phyloP scores from a whole-genome alignment of 2,797 vertebrate genomes.

The Spinibarbus caldwelli region DNA sequence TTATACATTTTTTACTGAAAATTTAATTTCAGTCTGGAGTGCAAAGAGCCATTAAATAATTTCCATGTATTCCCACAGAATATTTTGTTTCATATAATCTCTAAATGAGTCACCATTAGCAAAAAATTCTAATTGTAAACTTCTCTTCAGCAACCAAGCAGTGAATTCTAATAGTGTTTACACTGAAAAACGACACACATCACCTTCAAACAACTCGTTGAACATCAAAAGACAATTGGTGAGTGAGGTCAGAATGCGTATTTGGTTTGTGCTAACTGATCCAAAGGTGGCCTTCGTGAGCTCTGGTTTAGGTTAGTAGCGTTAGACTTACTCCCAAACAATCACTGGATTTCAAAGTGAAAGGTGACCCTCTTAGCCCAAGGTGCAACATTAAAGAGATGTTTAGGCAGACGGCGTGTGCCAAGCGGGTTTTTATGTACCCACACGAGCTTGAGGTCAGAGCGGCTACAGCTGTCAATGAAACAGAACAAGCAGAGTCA shows the following conservation, averaged over 20 bases:
- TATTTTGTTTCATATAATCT: background rate
- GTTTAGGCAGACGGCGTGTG: constrained; percentile 28
- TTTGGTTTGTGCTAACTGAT: constrained; percentile 40
- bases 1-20: background rate
- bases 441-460: constrained; percentile 38
- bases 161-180: background rate
- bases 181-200: background rate
- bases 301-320: constrained; percentile 39
- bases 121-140: background rate
- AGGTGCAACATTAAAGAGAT: constrained; percentile 36
- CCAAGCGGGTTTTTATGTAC: constrained; percentile 32
- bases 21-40: background rate
- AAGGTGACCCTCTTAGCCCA: constrained; percentile 33
- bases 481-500: constrained; percentile 54
- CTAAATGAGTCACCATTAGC: background rate
- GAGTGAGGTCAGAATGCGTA: constrained; percentile 28
- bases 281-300: constrained; percentile 41
- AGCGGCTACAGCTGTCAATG: constrained; percentile 34
- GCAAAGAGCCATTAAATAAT: background rate
- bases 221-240: constrained; percentile 22
- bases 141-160: background rate
- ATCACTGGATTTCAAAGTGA: constrained; percentile 39
- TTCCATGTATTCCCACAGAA: background rate
- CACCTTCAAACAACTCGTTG: constrained; percentile 5
- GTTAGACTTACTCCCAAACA: constrained; percentile 25